Evolutionary conservation across 2,888 invertebrate species (phyloP).

Genomic region (Byasa hedistus): DNA sequence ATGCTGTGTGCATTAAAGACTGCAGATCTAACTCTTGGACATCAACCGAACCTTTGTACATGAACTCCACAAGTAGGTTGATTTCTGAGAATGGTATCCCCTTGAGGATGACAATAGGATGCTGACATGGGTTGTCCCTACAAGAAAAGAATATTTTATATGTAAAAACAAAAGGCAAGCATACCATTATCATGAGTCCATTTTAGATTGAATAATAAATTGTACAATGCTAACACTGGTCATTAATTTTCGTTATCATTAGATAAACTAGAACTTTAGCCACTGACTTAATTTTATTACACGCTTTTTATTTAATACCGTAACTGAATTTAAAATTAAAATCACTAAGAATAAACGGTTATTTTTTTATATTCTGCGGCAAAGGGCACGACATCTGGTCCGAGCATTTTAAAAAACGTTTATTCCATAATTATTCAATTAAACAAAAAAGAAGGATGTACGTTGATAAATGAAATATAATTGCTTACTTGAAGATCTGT

Average conservation of each 20-base stretch:
- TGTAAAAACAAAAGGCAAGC: conserved; percentile 36
- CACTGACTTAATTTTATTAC: conserved; percentile 1
- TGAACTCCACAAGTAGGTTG: conserved; percentile 84
- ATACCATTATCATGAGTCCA: conserved; percentile 13
- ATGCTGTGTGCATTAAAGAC: conserved; percentile 83
- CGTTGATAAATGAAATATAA: not conserved
- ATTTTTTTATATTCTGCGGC: not conserved
- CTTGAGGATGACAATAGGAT: conserved; percentile 85
- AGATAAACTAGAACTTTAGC: conserved; percentile 34
- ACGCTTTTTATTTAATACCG: not conserved
- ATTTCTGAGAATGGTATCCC: conserved; percentile 83
- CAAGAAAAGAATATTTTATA: conserved; percentile 37
- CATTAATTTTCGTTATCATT: conserved; percentile 36
- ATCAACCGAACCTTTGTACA: conserved; percentile 86
- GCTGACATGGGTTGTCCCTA: conserved; percentile 85
- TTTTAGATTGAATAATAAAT: conserved; percentile 8
- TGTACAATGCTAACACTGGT: conserved; percentile 10
- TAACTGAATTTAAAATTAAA: not conserved
- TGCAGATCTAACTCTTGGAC: conserved; percentile 82
- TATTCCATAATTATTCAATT: not conserved
- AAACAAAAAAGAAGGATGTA: not conserved
- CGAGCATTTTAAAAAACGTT: conserved; percentile 8
- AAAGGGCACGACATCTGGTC: not conserved
- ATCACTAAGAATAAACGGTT: not conserved
- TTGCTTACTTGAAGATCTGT: conserved; percentile 82